Conservation (phyloP, 2,113 vertebrate genomes). For the Corydoras sp. region DNA sequence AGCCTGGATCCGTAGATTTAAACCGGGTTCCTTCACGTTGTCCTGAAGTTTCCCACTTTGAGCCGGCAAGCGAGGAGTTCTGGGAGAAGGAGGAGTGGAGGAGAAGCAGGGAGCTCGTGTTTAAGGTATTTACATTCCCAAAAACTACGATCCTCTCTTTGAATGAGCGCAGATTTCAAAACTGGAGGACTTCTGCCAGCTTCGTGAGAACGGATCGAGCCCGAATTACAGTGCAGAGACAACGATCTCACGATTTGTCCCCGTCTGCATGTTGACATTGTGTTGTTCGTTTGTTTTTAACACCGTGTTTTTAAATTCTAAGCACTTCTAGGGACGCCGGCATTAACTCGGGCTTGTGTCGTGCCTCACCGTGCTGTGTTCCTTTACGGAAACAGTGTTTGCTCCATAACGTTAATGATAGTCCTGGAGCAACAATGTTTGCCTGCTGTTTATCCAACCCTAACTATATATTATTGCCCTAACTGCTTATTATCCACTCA, state of each 20-base stretch:
- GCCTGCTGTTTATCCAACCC: background rate
- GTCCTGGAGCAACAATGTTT: background rate
- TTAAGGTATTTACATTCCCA: background rate
- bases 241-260: too few species aligned
- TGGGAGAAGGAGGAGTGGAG: background rate
- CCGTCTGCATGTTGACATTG: too few species aligned
- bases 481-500: conserved; percentile 1
- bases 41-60: conserved; percentile 20
- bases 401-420: background rate
- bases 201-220: too few species aligned
- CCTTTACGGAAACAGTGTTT: conserved; percentile 4
- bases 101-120: background rate
- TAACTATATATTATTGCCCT: background rate
- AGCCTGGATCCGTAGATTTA: background rate
- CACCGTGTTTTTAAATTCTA: too few species aligned
- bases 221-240: too few species aligned
- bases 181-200: background rate
- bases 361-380: background rate
- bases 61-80: background rate
- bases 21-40: background rate
- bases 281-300: too few species aligned
- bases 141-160: background rate
- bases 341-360: background rate
- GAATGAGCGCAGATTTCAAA: background rate
- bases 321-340: background rate